phyloP scores from a whole-genome alignment of 2,113 vertebrate species.

The Gulo gulo region DNA sequence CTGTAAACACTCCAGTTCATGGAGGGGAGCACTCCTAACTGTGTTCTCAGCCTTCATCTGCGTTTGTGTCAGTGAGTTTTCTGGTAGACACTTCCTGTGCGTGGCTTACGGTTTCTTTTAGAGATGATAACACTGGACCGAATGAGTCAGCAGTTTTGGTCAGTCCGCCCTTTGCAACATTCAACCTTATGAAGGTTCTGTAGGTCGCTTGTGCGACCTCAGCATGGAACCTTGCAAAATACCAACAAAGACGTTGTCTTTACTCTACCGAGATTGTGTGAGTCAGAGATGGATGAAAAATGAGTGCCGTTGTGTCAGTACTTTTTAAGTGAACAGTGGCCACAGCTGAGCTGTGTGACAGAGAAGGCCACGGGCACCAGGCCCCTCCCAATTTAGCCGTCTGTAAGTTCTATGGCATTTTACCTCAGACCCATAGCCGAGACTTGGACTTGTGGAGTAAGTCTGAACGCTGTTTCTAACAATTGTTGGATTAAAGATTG shows the following conservation, averaged over 20 bases:
- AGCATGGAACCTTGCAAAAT: not conserved
- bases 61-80: not conserved
- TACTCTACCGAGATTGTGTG: not conserved
- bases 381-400: not conserved
- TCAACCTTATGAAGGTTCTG: not conserved
- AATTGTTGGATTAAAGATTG: not conserved
- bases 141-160: not conserved
- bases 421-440: not conserved
- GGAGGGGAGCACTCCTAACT: not conserved
- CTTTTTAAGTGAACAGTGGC: not conserved
- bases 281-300: not conserved
- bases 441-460: not conserved
- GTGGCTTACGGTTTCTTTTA: not conserved
- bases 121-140: not conserved
- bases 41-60: not conserved
- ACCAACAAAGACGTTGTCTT: not conserved
- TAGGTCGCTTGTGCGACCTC: not conserved
- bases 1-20: not conserved
- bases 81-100: not conserved
- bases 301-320: not conserved
- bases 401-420: not conserved
- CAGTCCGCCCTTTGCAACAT: not conserved
- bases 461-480: not conserved
- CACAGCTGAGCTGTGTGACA: not conserved
- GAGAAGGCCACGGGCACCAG: not conserved